Evolutionary conservation across 1,140 invertebrate species (phyloP).

Genomic region (Drosophila cardini): DNA sequence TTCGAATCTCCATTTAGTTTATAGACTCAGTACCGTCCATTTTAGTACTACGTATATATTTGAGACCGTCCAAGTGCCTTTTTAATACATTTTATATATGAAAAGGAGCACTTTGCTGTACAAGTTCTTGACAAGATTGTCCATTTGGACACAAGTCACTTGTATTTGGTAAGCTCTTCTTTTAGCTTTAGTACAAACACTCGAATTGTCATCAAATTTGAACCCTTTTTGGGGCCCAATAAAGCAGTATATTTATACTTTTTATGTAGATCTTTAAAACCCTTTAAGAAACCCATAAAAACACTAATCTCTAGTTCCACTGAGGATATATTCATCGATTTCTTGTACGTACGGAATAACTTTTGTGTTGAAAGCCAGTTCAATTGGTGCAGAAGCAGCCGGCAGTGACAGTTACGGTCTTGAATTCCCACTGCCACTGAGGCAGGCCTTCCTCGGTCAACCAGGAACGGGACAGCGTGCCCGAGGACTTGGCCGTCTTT

Average conservation of each 20-base stretch:
- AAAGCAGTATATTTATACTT: not conserved
- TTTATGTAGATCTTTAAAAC: not conserved
- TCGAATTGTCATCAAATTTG: constrained; percentile 27
- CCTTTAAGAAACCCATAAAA: constrained; percentile 48
- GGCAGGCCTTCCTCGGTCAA: constrained; percentile 54
- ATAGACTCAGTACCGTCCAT: constrained; percentile 46
- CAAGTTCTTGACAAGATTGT: not conserved
- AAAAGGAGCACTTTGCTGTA: not conserved
- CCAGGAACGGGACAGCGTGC: constrained; percentile 39
- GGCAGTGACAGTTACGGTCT: constrained; percentile 75
- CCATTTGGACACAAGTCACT: not conserved
- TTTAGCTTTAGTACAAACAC: constrained; percentile 29
- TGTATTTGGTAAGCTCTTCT: not conserved
- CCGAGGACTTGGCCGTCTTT: constrained; percentile 24
- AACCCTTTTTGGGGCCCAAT: constrained; percentile 15
- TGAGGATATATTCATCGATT: constrained; percentile 10
- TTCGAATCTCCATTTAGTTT: constrained; percentile 41
- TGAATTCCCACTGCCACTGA: constrained; percentile 77
- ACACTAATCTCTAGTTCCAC: constrained; percentile 46
- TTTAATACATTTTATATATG: not conserved
- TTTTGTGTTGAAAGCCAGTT: not conserved
- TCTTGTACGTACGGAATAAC: not conserved
- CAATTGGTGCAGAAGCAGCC: constrained; percentile 81
- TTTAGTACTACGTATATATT: constrained; percentile 16
- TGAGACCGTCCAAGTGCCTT: constrained; percentile 61